A percentile compares a stretch with the other conserved stretches of the same genome.
phyloP scores from a whole-genome alignment of 2,113 vertebrate genomes.

The Prionailurus bengalensis region DNA sequence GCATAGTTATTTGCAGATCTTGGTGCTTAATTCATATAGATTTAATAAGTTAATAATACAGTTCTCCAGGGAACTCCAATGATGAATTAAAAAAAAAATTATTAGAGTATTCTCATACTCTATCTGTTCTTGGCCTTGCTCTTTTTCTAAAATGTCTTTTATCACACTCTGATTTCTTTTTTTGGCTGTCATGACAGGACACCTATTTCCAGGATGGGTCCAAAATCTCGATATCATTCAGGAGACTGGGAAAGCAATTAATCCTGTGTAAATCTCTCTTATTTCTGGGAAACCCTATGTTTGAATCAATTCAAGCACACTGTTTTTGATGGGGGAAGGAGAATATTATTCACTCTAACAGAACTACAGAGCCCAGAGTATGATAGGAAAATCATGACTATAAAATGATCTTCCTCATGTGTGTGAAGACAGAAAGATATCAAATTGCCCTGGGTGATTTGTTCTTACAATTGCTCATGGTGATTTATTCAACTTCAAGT shows the following conservation, averaged over 20 bases:
- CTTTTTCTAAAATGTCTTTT: slow-evolving; percentile 9
- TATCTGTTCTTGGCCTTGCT: not conserved
- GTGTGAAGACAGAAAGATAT: slow-evolving; percentile 63
- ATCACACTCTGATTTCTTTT: not conserved
- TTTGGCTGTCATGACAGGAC: not conserved
- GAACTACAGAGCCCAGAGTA: not conserved
- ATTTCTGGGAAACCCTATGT: not conserved
- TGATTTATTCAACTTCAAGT: slow-evolving; percentile 78
- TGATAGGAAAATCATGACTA: slow-evolving; percentile 67
- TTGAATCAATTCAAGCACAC: not conserved
- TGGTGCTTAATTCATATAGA: not conserved
- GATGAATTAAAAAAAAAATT: not conserved
- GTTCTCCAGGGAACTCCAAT: not conserved
- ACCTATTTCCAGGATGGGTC: not conserved
- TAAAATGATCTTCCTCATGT: slow-evolving; percentile 63
- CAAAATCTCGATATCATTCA: not conserved
- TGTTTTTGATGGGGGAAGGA: not conserved
- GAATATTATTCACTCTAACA: slow-evolving; percentile 40
- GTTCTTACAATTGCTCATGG: slow-evolving; percentile 69
- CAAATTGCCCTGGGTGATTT: slow-evolving; percentile 58
- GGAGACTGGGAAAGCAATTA: slow-evolving; percentile 41
- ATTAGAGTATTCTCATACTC: not conserved
- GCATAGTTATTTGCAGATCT: not conserved
- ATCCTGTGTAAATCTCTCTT: not conserved
- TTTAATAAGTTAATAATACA: not conserved